A percentile compares a stretch with the other conserved stretches of the same genome.
Evolutionary conservation across 1,140 invertebrate genomes (phyloP).

Genomic region (Parapsyche elsis): DNA sequence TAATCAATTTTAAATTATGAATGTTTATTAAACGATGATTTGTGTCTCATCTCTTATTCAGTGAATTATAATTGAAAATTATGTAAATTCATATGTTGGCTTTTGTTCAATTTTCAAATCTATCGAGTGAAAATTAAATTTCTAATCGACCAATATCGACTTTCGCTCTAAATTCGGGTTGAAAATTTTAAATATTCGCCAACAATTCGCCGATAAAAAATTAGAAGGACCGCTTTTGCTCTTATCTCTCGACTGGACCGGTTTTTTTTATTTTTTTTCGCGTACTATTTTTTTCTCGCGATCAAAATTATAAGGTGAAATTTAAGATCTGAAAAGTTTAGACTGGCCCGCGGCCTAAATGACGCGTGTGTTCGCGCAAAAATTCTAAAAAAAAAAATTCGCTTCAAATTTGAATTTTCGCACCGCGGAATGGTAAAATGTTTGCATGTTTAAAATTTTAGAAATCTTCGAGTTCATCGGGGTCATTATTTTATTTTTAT

Average conservation of each 20-base stretch:
- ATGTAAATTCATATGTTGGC: too few relatives aligned
- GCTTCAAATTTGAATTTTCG: conserved; percentile 2
- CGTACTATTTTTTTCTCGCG: conserved; percentile 7
- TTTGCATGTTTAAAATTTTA: conserved; percentile 22
- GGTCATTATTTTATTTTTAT: conserved; percentile 26
- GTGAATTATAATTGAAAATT: too few relatives aligned
- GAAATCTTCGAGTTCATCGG: conserved; percentile 26
- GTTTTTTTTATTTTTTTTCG: not conserved
- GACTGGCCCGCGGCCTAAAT: not conserved
- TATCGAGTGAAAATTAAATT: too few relatives aligned
- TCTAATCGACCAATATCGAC: not conserved
- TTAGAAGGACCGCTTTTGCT: conserved; percentile 19
- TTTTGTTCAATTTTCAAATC: too few relatives aligned
- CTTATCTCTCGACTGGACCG: conserved; percentile 5
- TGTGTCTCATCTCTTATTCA: too few relatives aligned
- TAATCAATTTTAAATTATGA: too few relatives aligned
- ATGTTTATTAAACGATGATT: too few relatives aligned
- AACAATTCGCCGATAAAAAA: not conserved
- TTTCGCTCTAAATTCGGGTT: not conserved
- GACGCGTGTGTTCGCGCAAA: conserved; percentile 8
- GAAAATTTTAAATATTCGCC: conserved; percentile 18
- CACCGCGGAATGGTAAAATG: not conserved
- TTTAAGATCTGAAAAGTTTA: conserved; percentile 24
- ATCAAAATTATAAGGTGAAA: conserved; percentile 17
- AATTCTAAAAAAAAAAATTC: not conserved